phyloP scores from a whole-genome alignment of 2,113 vertebrate species.

The Ranitomeya variabilis region DNA sequence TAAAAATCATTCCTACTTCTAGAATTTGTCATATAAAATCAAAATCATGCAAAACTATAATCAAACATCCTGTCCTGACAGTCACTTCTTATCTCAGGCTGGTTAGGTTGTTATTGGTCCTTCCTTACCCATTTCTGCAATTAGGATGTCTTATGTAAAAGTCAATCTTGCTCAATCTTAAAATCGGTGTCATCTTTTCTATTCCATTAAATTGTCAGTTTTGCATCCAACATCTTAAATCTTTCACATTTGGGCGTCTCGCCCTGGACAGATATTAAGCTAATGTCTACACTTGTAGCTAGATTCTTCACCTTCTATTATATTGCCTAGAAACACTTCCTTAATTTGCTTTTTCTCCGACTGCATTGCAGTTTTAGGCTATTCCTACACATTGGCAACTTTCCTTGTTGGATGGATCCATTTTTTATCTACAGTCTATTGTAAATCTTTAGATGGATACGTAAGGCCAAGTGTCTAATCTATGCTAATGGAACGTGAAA shows the following conservation, averaged over 20 bases:
- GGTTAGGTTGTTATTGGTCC: not conserved
- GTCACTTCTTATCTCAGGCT: not conserved
- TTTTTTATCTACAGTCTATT: constrained; percentile 15
- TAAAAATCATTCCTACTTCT: not conserved
- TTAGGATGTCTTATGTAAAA: constrained; percentile 6
- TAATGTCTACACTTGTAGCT: constrained; percentile 24
- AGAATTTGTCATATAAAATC: not conserved
- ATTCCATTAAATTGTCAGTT: constrained; percentile 49
- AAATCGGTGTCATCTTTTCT: not conserved
- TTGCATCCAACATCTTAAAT: constrained; percentile 40
- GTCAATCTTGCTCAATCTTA: constrained; percentile 31
- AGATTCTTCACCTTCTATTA: constrained; percentile 19
- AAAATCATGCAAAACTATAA: not conserved
- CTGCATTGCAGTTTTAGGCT: constrained; percentile 48
- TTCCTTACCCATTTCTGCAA: not conserved
- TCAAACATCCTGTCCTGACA: not conserved
- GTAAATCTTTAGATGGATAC: constrained; percentile 31
- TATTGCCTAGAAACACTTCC: constrained; percentile 15
- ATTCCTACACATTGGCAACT: not conserved
- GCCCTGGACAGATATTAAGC: constrained; percentile 44
- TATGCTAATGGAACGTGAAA: constrained; percentile 19
- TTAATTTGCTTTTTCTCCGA: not conserved
- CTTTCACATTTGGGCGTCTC: constrained; percentile 23
- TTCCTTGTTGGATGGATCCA: constrained; percentile 24
- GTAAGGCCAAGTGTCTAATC: constrained; percentile 29